phyloP scores from a whole-genome alignment of 1,140 invertebrate genomes.

The Pogonognathellus flavescens region DNA sequence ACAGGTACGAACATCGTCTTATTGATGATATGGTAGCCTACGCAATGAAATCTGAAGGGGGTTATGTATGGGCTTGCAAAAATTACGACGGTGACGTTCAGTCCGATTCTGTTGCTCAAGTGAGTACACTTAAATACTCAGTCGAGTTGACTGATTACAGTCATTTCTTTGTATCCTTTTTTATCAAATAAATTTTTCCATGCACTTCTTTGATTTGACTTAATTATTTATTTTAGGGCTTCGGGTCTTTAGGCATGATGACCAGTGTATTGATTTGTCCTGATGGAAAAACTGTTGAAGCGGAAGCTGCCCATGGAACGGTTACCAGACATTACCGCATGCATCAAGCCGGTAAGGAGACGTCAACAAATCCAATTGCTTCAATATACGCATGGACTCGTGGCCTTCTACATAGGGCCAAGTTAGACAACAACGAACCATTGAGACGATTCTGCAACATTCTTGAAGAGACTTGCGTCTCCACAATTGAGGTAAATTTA shows the following conservation, averaged over 20 bases:
- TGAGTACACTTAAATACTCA: no score
- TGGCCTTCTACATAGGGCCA: slow-evolving; percentile 91
- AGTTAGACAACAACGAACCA: slow-evolving; percentile 87
- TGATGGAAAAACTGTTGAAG: slow-evolving; percentile 96
- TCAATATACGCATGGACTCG: slow-evolving; percentile 98
- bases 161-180: no score
- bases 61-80: slow-evolving; percentile 96
- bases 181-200: no score
- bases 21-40: slow-evolving; percentile 99
- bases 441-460: slow-evolving; percentile 84
- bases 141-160: neutral
- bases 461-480: slow-evolving; percentile 91
- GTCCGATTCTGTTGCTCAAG: slow-evolving; percentile 97
- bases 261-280: slow-evolving; percentile 94
- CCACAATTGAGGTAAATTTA: slow-evolving; percentile 85
- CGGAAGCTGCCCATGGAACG: slow-evolving; percentile 97
- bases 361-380: slow-evolving; percentile 97
- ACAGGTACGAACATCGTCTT: slow-evolving; percentile 79
- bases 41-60: slow-evolving; percentile 97
- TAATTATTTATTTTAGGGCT: slow-evolving; percentile 69
- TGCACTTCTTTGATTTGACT: no score
- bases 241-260: slow-evolving; percentile 91
- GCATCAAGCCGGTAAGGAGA: slow-evolving; percentile 96
- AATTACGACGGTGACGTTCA: slow-evolving; percentile 99
- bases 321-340: slow-evolving; percentile 85